A percentile compares a stretch with the other conserved stretches of the same genome.
These are phyloP conservation scores for Sphyrna mokarran DNA, from an alignment of 2,113 vertebrate species.

Conservation along the genomic window DNA sequence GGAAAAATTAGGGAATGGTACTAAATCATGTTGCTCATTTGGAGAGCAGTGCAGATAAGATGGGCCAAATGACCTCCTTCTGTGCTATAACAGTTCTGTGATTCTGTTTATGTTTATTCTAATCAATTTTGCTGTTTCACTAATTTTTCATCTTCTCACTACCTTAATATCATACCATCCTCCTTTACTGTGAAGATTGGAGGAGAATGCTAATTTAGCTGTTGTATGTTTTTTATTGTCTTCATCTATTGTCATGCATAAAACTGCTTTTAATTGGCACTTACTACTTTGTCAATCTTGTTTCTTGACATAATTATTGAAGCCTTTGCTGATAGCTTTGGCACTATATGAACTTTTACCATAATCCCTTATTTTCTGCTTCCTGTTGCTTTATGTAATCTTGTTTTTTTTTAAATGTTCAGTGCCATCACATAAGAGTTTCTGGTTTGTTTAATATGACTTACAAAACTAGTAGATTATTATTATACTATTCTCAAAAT, in stretches of 20 bases:
- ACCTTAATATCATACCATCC: not conserved
- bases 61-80: too few relatives aligned
- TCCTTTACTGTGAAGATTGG: not conserved
- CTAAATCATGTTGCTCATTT: too few relatives aligned
- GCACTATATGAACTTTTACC: not conserved
- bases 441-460: not conserved
- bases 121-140: not conserved
- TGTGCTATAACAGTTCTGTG: too few relatives aligned
- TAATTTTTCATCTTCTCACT: not conserved
- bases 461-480: not conserved
- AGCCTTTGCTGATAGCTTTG: not conserved
- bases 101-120: not conserved
- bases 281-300: not conserved
- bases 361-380: not conserved
- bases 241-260: not conserved
- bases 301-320: not conserved
- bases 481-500: not conserved
- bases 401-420: not conserved
- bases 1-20: too few relatives aligned
- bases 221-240: not conserved
- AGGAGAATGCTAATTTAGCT: not conserved
- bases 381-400: not conserved
- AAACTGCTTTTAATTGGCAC: not conserved
- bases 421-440: not conserved
- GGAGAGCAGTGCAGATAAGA: too few relatives aligned